Percentiles rank a stretch among this genome's conserved stretches.
Conservation (phyloP, 2,888 invertebrate genomes). For the Apodemia mormo region DNA sequence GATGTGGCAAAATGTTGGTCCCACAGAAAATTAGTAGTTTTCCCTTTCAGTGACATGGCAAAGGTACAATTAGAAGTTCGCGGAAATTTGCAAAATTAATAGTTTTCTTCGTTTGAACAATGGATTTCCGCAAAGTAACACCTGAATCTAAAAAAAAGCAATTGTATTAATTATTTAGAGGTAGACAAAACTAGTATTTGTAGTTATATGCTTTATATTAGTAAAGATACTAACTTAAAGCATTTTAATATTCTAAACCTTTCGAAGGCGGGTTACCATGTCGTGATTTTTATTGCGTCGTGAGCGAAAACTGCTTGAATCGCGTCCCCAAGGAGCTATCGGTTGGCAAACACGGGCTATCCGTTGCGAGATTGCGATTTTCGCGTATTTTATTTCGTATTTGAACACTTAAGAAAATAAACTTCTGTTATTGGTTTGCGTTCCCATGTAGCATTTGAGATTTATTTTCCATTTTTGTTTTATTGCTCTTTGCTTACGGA, state of each 20-base stretch:
- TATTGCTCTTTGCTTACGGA: background rate
- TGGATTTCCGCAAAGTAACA: too few species aligned
- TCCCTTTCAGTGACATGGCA: too few species aligned
- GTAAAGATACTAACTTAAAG: background rate
- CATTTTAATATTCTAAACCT: conserved; percentile 7
- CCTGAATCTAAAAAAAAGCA: too few species aligned
- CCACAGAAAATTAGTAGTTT: too few species aligned
- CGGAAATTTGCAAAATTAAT: too few species aligned
- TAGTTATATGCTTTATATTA: too few species aligned
- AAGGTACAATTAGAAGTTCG: too few species aligned
- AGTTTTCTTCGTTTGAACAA: too few species aligned
- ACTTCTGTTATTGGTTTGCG: conserved; percentile 28
- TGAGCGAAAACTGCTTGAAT: conserved; percentile 55
- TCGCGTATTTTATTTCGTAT: conserved; percentile 45
- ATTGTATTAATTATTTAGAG: too few species aligned
- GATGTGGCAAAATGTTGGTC: too few species aligned
- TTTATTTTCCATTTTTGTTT: background rate
- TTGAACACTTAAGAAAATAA: conserved; percentile 35
- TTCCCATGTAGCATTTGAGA: conserved; percentile 1
- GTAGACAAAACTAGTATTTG: too few species aligned
- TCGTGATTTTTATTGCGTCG: conserved; percentile 65
- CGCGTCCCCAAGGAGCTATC: conserved; percentile 30
- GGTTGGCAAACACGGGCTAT: conserved; percentile 37
- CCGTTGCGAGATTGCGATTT: conserved; percentile 40
- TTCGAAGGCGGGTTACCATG: conserved; percentile 9